Percentiles rank a stretch among this genome's conserved stretches.
phyloP scores from a whole-genome alignment of 2,888 invertebrate genomes.

The Lysandra bellargus region DNA sequence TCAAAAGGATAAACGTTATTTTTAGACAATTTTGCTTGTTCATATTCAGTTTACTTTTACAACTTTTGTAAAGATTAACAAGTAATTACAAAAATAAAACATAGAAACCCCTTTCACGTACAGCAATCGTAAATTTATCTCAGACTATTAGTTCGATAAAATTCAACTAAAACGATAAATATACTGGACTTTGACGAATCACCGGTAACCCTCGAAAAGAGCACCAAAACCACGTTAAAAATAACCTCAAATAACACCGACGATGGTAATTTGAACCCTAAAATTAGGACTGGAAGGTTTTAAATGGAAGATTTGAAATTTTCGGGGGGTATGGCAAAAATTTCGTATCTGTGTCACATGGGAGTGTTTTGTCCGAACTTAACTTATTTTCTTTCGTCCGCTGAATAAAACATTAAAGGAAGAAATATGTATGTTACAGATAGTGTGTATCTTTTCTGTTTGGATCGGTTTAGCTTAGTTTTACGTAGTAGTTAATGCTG shows the following conservation, averaged over 20 bases:
- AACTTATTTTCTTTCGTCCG: conserved; percentile 70
- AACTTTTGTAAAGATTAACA: too few relatives aligned
- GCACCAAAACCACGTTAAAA: conserved; percentile 50
- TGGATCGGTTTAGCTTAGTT: background rate
- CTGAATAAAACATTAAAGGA: conserved; percentile 60
- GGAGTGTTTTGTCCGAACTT: conserved; percentile 77
- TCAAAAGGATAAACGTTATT: too few relatives aligned
- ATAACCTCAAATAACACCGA: conserved; percentile 36
- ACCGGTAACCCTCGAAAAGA: conserved; percentile 73
- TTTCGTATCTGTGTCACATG: conserved; percentile 70
- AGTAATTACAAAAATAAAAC: conserved; percentile 20
- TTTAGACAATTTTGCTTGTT: too few relatives aligned
- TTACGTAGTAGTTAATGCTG: background rate
- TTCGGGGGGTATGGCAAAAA: conserved; percentile 48
- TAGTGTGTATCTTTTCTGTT: conserved; percentile 33
- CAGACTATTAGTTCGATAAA: conserved; percentile 79
- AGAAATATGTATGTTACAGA: conserved; percentile 48
- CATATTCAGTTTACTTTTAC: too few relatives aligned
- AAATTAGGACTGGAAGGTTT: conserved; percentile 32
- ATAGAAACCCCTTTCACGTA: conserved; percentile 59
- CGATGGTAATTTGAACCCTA: conserved; percentile 29
- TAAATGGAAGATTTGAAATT: background rate
- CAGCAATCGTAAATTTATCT: conserved; percentile 78
- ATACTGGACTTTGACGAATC: conserved; percentile 75
- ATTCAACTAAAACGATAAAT: conserved; percentile 80